phyloP scores from a whole-genome alignment of 2,797 vertebrate genomes.

The Takifugu ocellatus region DNA sequence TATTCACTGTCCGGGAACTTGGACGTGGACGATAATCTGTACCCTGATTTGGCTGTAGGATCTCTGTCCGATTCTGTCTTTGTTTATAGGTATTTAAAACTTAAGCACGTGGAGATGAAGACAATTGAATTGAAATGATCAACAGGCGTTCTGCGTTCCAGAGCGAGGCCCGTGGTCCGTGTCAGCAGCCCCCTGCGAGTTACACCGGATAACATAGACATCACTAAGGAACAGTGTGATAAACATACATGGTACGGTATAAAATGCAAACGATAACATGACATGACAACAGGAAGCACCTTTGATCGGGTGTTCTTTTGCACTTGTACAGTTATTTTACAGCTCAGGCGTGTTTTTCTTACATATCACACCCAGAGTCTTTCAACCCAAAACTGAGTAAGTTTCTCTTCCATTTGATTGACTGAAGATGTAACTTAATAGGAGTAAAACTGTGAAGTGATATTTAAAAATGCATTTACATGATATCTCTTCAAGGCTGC shows the following conservation, averaged over 20 bases:
- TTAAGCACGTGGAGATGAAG: too few species aligned
- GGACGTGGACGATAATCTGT: slow-evolving; percentile 88
- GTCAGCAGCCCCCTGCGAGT: slow-evolving; percentile 77
- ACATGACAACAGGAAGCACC: background rate
- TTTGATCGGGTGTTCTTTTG: slow-evolving; percentile 8
- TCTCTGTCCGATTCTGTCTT: slow-evolving; percentile 87
- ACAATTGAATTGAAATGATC: background rate
- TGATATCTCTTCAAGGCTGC: too few species aligned
- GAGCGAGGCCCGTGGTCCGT: slow-evolving; percentile 85
- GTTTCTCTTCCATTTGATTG: slow-evolving; percentile 44
- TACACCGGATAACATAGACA: slow-evolving; percentile 78
- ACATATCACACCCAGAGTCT: slow-evolving; percentile 74
- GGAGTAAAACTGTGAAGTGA: too few species aligned
- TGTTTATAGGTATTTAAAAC: slow-evolving; percentile 80
- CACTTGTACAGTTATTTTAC: slow-evolving; percentile 67
- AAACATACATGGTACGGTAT: slow-evolving; percentile 59
- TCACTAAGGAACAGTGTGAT: slow-evolving; percentile 59
- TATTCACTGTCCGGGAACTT: slow-evolving; percentile 91
- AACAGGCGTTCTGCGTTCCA: slow-evolving; percentile 41
- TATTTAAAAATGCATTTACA: too few species aligned
- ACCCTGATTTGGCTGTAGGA: slow-evolving; percentile 89
- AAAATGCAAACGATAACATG: background rate
- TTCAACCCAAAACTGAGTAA: slow-evolving; percentile 84
- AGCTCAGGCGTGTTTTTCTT: slow-evolving; percentile 83
- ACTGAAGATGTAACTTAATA: too few species aligned